Conservation (phyloP, 1,140 invertebrate species). For the Ephestia elutella region DNA sequence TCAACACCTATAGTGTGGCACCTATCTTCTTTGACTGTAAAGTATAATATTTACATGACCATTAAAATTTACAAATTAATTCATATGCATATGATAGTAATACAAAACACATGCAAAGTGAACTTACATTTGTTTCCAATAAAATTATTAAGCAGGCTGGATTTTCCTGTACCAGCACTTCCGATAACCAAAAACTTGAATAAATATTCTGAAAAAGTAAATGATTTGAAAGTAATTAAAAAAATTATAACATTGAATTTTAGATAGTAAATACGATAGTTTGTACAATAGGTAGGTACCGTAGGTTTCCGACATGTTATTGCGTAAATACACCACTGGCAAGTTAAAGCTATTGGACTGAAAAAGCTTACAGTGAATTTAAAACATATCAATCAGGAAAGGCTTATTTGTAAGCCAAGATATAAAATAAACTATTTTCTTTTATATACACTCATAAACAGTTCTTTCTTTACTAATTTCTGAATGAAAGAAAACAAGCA, state of each 20-base stretch:
- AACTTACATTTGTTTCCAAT: slow-evolving; percentile 93
- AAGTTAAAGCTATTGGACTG: neutral
- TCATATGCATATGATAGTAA: no score
- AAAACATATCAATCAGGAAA: neutral
- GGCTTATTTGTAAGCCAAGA: no score
- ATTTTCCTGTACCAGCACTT: slow-evolving; percentile 90
- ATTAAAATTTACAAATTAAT: neutral
- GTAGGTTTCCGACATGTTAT: slow-evolving; percentile 23
- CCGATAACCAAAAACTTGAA: slow-evolving; percentile 92
- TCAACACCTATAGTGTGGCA: slow-evolving; percentile 90
- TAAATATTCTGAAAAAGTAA: slow-evolving; percentile 81
- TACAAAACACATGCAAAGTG: no score
- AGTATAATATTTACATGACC: neutral
- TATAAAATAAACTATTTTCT: no score
- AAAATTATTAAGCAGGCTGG: slow-evolving; percentile 91
- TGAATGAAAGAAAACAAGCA: no score
- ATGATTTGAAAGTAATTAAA: neutral
- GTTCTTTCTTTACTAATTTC: no score
- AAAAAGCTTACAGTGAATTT: neutral
- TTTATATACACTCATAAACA: no score
- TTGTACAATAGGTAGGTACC: slow-evolving; percentile 17
- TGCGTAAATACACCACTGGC: neutral
- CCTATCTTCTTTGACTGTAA: slow-evolving; percentile 84
- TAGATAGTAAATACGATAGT: neutral
- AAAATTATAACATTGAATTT: no score